phyloP scores from a whole-genome alignment of 2,888 invertebrate species.

The Aproaerema taeniolella region DNA sequence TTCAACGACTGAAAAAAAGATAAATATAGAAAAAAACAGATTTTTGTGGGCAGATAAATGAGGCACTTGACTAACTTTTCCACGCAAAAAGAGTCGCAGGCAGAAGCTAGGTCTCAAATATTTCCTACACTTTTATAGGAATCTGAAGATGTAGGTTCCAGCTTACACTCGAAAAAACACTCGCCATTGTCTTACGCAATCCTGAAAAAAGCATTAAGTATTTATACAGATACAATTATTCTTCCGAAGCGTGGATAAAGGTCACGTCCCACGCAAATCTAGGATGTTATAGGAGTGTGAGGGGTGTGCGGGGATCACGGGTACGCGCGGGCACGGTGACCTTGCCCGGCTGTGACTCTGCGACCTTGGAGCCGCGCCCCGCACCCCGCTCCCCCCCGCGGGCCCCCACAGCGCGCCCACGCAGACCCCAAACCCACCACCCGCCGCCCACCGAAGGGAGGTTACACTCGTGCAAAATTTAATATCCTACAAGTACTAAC shows the following conservation, averaged over 20 bases:
- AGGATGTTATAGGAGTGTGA: slow-evolving; percentile 61
- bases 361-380: slow-evolving; percentile 68
- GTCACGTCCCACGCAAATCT: slow-evolving; percentile 72
- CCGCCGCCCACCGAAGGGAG: slow-evolving; percentile 34
- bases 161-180: no score
- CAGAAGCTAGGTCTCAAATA: no score
- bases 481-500: slow-evolving; percentile 42
- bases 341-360: slow-evolving; percentile 77
- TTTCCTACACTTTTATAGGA: no score
- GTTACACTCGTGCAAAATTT: slow-evolving; percentile 61
- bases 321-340: slow-evolving; percentile 73
- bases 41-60: no score
- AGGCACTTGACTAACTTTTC: no score
- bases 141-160: no score
- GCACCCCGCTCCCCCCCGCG: slow-evolving; percentile 26
- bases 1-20: no score
- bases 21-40: no score
- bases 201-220: slow-evolving; percentile 53
- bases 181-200: slow-evolving; percentile 38
- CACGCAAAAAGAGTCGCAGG: no score
- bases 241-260: slow-evolving; percentile 70
- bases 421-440: slow-evolving; percentile 32
- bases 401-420: slow-evolving; percentile 45
- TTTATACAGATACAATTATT: slow-evolving; percentile 73
- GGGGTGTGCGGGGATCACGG: slow-evolving; percentile 39